These are phyloP conservation scores for Abrostola triplasia DNA, from an alignment of 2,888 invertebrate species.

Conservation along the genomic window DNA sequence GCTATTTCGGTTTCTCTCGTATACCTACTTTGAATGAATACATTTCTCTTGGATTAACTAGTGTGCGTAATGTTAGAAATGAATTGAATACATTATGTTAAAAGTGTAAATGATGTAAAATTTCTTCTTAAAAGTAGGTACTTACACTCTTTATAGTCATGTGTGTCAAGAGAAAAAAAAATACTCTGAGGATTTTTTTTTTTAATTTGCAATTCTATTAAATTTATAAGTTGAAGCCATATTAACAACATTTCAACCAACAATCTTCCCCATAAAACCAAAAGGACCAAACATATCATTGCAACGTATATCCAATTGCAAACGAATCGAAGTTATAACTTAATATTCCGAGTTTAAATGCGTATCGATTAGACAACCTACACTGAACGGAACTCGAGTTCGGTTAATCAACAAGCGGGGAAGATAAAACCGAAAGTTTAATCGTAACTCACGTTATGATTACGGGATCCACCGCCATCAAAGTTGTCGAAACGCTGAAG, in stretches of 20 bases:
- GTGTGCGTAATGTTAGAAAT: conserved; percentile 51
- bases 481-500: conserved; percentile 69
- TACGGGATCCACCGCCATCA: conserved; percentile 70
- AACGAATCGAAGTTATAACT: conserved; percentile 34
- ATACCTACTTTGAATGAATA: conserved; percentile 69
- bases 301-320: conserved; percentile 18
- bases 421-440: conserved; percentile 80
- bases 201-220: not conserved
- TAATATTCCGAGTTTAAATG: conserved; percentile 69
- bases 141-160: conserved; percentile 16
- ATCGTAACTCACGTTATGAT: conserved; percentile 79
- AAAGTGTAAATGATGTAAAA: conserved; percentile 56
- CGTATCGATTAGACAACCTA: conserved; percentile 75
- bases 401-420: conserved; percentile 73
- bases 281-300: conserved; percentile 12
- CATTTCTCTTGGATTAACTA: conserved; percentile 64
- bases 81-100: conserved; percentile 58
- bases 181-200: too few relatives aligned
- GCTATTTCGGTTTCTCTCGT: conserved; percentile 72
- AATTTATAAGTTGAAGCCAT: not conserved
- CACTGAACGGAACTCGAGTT: conserved; percentile 69
- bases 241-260: not conserved
- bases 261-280: not conserved
- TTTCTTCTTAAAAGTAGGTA: conserved; percentile 47
- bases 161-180: too few relatives aligned